Percentiles rank a stretch among this genome's conserved stretches.
Conservation (phyloP, 2,113 vertebrate genomes). For the Amblyornis subalaris region DNA sequence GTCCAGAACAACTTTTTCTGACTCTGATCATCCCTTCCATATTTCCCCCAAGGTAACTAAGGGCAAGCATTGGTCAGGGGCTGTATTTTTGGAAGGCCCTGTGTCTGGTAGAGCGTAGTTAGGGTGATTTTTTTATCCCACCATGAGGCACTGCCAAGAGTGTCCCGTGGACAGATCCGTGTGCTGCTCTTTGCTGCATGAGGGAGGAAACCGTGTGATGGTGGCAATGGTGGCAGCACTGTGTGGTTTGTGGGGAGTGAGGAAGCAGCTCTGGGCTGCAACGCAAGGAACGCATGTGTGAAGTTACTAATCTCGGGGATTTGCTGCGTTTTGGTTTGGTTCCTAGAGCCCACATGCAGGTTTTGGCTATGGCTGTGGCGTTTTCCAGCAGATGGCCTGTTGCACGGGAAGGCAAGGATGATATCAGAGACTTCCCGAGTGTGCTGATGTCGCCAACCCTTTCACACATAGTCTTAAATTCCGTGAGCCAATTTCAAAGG, state of each 20-base stretch:
- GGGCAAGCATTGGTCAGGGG: background rate
- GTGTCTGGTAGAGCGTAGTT: background rate
- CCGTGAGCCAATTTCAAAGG: background rate
- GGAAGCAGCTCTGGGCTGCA: background rate
- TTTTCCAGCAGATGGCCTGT: background rate
- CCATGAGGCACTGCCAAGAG: background rate
- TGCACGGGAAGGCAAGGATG: background rate
- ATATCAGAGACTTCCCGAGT: background rate
- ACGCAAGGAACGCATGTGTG: background rate
- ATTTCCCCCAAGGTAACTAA: background rate
- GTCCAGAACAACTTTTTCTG: background rate
- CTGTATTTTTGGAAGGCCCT: background rate
- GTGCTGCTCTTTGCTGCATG: background rate
- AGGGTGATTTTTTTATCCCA: background rate
- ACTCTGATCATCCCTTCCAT: fast-evolving
- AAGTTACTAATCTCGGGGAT: background rate
- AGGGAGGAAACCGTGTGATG: background rate
- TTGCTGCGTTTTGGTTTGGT: background rate
- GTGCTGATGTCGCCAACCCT: background rate
- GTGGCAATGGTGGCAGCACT: background rate
- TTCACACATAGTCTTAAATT: background rate
- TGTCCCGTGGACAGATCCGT: background rate
- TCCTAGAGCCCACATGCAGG: background rate
- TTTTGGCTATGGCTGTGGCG: background rate
- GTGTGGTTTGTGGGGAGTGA: background rate